Evolutionary conservation across 2,888 invertebrate genomes (phyloP).

Genomic region (Ectemnius lituratus): DNA sequence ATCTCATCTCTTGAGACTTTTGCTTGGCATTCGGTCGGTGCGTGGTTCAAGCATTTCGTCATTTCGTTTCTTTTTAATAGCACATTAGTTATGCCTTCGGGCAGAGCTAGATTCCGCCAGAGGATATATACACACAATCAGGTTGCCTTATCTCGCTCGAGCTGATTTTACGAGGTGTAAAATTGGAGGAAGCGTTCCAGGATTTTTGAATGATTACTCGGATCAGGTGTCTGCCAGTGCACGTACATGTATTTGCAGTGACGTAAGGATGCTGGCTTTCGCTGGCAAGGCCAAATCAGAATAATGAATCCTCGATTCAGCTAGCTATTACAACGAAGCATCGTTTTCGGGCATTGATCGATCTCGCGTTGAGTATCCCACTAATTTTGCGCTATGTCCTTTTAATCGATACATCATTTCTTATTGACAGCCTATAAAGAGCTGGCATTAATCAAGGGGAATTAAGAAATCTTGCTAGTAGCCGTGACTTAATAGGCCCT

Average conservation of each 20-base stretch:
- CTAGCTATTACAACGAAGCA: background rate
- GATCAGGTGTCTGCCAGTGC: background rate
- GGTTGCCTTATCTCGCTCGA: no score
- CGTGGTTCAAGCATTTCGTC: no score
- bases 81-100: no score
- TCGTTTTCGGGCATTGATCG: constrained; percentile 2
- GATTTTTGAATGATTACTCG: constrained; percentile 3
- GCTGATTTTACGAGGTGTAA: no score
- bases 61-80: no score
- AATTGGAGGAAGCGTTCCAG: no score
- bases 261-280: constrained; percentile 8
- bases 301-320: constrained; percentile 11
- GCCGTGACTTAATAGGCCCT: background rate
- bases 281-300: constrained; percentile 7
- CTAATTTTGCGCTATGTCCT: background rate
- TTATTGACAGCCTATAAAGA: constrained; percentile 4
- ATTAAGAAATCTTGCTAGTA: background rate
- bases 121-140: no score
- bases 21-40: no score
- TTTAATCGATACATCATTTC: constrained; percentile 6
- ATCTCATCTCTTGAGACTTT: no score
- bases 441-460: constrained; percentile 7
- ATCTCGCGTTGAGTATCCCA: background rate
- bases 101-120: no score
- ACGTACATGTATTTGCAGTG: background rate